These are phyloP conservation scores for Rhabdornis inornatus DNA, from an alignment of 2,113 vertebrate genomes.

Conservation along the genomic window DNA sequence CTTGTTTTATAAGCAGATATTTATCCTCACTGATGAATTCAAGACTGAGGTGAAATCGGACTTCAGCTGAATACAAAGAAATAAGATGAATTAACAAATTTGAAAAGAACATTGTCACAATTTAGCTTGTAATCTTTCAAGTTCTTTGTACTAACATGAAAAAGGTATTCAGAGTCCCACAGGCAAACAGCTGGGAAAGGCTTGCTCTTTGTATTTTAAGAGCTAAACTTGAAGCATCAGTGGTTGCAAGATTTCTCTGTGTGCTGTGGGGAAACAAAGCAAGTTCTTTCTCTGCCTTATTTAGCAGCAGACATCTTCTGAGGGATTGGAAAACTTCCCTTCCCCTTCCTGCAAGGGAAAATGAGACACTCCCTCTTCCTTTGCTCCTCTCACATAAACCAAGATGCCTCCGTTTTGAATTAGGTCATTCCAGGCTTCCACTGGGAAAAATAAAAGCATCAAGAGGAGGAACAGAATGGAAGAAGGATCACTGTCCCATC, in stretches of 20 bases:
- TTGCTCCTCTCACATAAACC: neutral
- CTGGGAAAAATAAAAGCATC: neutral
- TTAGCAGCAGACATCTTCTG: neutral
- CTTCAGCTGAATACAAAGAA: neutral
- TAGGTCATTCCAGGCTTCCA: neutral
- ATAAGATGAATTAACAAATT: neutral
- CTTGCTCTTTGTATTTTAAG: neutral
- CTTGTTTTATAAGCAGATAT: neutral
- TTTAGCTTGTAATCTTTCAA: neutral
- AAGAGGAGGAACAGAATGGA: neutral
- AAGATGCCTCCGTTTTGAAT: neutral
- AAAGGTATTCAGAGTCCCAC: neutral
- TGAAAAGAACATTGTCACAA: neutral
- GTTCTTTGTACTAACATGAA: conserved; percentile 22
- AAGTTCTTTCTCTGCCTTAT: neutral
- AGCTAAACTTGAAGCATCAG: neutral
- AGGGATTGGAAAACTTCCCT: neutral
- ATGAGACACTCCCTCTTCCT: fast-evolving
- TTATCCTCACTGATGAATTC: neutral
- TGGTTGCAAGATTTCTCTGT: neutral
- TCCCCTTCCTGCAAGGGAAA: neutral
- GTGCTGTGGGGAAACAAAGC: neutral
- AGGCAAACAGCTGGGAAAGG: neutral
- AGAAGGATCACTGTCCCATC: neutral
- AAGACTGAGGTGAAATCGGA: neutral